Conservation (phyloP, 2,113 vertebrate genomes). For the Oplegnathus fasciatus region DNA sequence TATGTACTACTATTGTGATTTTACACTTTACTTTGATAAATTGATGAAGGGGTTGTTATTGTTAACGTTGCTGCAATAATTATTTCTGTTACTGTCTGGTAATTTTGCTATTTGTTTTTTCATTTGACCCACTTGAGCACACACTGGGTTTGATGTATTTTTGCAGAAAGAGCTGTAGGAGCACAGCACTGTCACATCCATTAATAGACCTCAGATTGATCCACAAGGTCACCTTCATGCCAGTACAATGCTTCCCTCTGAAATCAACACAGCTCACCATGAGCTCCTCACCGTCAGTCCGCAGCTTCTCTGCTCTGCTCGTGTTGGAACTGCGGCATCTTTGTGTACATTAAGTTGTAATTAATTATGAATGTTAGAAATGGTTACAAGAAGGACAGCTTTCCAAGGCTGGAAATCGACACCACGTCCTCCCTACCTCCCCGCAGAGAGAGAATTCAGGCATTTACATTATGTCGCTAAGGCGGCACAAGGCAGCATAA, state of each 20-base stretch:
- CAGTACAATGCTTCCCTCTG: constrained; percentile 54
- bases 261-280: constrained; percentile 46
- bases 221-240: constrained; percentile 82
- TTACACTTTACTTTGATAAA: constrained; percentile 18
- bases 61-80: not conserved
- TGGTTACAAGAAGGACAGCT: constrained; percentile 25
- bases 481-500: constrained; percentile 5
- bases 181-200: constrained; percentile 42
- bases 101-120: constrained; percentile 16
- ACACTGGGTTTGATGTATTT: constrained; percentile 3
- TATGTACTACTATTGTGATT: constrained; percentile 7
- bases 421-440: not conserved
- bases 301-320: constrained; percentile 27
- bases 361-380: constrained; percentile 50
- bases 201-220: constrained; percentile 69
- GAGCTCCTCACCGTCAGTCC: constrained; percentile 24
- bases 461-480: constrained; percentile 2
- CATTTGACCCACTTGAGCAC: constrained; percentile 29
- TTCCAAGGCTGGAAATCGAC: constrained; percentile 31
- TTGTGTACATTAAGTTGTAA: constrained; percentile 39
- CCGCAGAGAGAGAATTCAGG: constrained; percentile 4
- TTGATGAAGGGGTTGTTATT: not conserved
- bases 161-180: constrained; percentile 43
- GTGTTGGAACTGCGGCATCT: not conserved
- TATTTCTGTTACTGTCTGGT: not conserved